Conservation (phyloP, 2,888 invertebrate genomes). For the Apoda limacodes region DNA sequence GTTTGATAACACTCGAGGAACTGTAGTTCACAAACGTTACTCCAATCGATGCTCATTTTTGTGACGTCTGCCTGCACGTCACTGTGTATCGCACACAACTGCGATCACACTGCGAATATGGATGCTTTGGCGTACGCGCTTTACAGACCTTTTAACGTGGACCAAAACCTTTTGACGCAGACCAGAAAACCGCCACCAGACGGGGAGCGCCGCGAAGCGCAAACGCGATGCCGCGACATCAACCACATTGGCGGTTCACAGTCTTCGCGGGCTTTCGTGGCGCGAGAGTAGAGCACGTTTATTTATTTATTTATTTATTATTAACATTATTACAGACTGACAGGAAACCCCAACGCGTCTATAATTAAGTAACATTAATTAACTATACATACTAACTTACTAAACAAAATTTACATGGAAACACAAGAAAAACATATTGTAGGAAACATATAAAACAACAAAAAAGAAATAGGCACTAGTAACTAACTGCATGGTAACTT, state of each 20-base stretch:
- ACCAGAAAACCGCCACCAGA: constrained; percentile 1
- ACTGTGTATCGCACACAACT: constrained; percentile 1
- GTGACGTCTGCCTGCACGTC: neutral
- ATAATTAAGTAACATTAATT: too few species aligned
- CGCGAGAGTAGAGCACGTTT: neutral
- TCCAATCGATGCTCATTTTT: constrained; percentile 1
- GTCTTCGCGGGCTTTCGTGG: constrained; percentile 1
- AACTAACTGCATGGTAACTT: too few species aligned
- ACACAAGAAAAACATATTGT: too few species aligned
- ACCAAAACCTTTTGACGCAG: neutral
- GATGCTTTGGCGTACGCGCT: constrained; percentile 1
- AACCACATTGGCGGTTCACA: constrained; percentile 1
- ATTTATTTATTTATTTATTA: too few species aligned
- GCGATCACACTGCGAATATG: constrained; percentile 1
- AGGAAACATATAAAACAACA: too few species aligned
- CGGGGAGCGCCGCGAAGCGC: constrained; percentile 4
- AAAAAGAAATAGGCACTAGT: too few species aligned
- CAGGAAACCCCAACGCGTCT: too few species aligned
- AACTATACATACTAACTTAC: too few species aligned
- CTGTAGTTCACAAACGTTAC: neutral
- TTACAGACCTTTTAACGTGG: constrained; percentile 1
- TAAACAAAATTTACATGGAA: too few species aligned
- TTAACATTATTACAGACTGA: too few species aligned
- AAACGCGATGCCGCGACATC: neutral
- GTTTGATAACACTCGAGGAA: constrained; percentile 7